Conservation (phyloP, 35 echinoderm and acorn worm species). For the Ophiothrix spiculata region DNA sequence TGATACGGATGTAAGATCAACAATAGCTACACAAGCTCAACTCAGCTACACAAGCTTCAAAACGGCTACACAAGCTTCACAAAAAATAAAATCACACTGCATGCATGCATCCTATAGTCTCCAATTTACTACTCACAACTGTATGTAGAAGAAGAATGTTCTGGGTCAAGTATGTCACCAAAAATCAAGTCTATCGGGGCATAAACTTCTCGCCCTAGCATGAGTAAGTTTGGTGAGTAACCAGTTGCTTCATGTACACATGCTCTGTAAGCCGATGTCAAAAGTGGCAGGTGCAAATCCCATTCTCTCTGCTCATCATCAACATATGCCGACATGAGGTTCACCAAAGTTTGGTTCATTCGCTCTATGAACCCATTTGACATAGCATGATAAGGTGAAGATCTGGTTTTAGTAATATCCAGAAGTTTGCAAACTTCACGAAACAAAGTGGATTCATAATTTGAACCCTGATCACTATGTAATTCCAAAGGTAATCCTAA, state of each 20-base stretch:
- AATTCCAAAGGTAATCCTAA: constrained; percentile 22
- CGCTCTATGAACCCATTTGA: constrained; percentile 45
- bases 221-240: constrained; percentile 22
- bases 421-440: constrained; percentile 27
- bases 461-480: constrained; percentile 35
- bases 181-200: neutral
- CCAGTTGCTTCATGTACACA: constrained; percentile 8
- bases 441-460: neutral
- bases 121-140: too few relatives aligned
- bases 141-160: too few relatives aligned
- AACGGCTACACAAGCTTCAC: too few relatives aligned
- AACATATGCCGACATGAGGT: constrained; percentile 47
- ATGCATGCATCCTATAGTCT: too few relatives aligned
- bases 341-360: constrained; percentile 50
- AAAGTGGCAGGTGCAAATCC: constrained; percentile 39
- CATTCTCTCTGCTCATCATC: constrained; percentile 42
- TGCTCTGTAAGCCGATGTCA: constrained; percentile 30
- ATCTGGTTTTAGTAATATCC: constrained; percentile 29
- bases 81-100: too few relatives aligned
- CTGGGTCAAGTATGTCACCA: too few relatives aligned
- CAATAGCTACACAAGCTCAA: too few relatives aligned
- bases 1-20: too few relatives aligned
- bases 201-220: constrained; percentile 27
- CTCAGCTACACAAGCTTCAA: too few relatives aligned
- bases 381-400: constrained; percentile 34